Base-by-base conservation (phyloP, 2,113 vertebrate species). In the Indicator maculatus region DNA sequence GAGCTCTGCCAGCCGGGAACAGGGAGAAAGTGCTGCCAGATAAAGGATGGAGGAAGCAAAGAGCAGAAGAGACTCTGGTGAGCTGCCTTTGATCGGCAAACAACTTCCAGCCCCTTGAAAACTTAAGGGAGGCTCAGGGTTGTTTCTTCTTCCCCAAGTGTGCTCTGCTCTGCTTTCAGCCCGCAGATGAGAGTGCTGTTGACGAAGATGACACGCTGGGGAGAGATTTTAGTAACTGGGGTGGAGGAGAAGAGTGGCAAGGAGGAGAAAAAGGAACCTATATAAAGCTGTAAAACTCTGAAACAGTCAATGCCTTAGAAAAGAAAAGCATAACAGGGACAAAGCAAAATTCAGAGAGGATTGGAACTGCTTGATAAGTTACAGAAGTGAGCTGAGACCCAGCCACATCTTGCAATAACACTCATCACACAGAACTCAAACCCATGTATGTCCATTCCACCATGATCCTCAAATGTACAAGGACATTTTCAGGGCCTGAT, bases 221-320 rank as follows among this genome's bases (percentile, higher is more conserved):
- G 56, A 92, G 67, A 88, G 76, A 85, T 83, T 83, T 88, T 89
- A 96, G 93, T 87, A 92, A 96, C 94, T 88, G 86, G 83, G 72
- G 86, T 6, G 73, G 95, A 74, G 90, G 61, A 93, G 89, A 93
- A 90, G 70, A 17, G 64, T 90, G 77, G 36, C 7, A 36, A 93
- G 91, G 87, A 41, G 86, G 85, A 89, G 78, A 82, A 88, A 82
- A 79, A 90, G 30, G 7, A 84, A 52, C 50, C 92, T 96, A 90
- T 90, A 95, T 75, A 92, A 95, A 95, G 88, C 69, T 86, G 12
- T 58, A 81, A 71, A 83, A 90, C 45, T 90, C 58, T 90, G 86
- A 83, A 89, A 61, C 64, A 88, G 69, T 50, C 85, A 39, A 41
- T 69, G 50, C 38, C 81, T 59, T 11, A 33, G 53, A 85, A 80